Base-by-base conservation (phyloP, 2,888 invertebrate genomes). In the Tuberolachnus salignus region DNA sequence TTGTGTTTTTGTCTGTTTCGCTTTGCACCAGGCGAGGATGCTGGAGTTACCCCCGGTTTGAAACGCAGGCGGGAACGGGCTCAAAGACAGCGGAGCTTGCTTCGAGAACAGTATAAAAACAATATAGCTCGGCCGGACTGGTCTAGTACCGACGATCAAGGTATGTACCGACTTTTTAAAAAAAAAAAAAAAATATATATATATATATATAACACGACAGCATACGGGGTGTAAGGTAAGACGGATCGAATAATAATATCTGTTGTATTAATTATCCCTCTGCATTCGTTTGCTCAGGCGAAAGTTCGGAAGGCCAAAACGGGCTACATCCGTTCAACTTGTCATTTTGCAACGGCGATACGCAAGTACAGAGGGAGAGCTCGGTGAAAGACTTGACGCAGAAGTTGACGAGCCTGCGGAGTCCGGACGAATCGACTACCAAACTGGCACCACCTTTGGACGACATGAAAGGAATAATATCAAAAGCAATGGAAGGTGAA, bases 311-410 rank as follows among this genome's bases (percentile, higher is more conserved):
- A 42, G 78, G 78, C 13, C 80, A 73, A 57, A 80, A 72, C 34
- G 73, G 67, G 0, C 11, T 70, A 9, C 55, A 74, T 57, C 11
- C 66, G 8, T 59, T 80, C 3, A 80, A 69, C 34, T 23, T 78
- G 11, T 78, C 78, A 13, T 69, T 69, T n/a, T 81, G 80, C 49
- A 80, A 81, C 53, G 80, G 81, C 21, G 81, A 81, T 11, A 21
- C 78, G 21, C 21, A 78, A 69, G 78, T 78, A n/a, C 78, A 59
- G 14, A 78, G 78, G 11, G 94, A 94, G 86, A 92, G 92, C 84
- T 94, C 94, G 69, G 94, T 95, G 69, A 94, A 94, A 87, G 94
- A 95, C 87, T 87, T 95, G 81, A 94, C 94, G 57, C 94, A 94
- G 85, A 93, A 93, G 86, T 86, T 95, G 82, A 91, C 92, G 73